Evolutionary conservation across 2,797 vertebrate genomes (phyloP).

Genomic region (Ispidina picta): DNA sequence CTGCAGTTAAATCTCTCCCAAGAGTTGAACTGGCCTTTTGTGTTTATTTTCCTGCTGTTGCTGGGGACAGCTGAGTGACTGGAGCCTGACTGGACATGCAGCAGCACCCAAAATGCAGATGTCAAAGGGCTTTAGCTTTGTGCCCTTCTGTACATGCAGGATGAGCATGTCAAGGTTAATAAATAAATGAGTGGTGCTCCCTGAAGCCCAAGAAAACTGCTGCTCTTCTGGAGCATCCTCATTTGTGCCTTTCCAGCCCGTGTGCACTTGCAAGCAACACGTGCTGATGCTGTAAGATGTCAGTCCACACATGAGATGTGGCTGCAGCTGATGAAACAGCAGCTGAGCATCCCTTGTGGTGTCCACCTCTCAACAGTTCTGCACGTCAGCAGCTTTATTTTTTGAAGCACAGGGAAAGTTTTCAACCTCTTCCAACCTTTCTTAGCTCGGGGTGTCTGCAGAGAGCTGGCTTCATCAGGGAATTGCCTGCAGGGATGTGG

Average conservation of each 20-base stretch:
- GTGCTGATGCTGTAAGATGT: not conserved
- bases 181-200: not conserved
- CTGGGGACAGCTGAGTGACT: not conserved
- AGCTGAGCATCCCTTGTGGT: not conserved
- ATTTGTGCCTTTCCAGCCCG: not conserved
- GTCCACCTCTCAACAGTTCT: not conserved
- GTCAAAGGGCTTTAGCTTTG: not conserved
- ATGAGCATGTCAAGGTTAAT: not conserved
- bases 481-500: not conserved
- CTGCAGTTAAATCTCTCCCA: not conserved
- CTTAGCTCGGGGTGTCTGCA: not conserved
- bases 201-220: not conserved
- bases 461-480: not conserved
- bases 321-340: not conserved
- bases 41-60: not conserved
- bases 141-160: not conserved
- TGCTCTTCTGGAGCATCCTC: not conserved
- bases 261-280: not conserved
- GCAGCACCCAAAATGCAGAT: not conserved
- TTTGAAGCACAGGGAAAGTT: not conserved
- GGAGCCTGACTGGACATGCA: not conserved
- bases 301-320: rapidly evolving
- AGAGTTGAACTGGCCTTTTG: not conserved
- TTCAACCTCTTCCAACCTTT: not conserved
- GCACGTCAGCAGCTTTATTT: not conserved